These are phyloP conservation scores for Podarcis cretensis DNA, from an alignment of 2,113 vertebrate genomes.

Conservation along the genomic window DNA sequence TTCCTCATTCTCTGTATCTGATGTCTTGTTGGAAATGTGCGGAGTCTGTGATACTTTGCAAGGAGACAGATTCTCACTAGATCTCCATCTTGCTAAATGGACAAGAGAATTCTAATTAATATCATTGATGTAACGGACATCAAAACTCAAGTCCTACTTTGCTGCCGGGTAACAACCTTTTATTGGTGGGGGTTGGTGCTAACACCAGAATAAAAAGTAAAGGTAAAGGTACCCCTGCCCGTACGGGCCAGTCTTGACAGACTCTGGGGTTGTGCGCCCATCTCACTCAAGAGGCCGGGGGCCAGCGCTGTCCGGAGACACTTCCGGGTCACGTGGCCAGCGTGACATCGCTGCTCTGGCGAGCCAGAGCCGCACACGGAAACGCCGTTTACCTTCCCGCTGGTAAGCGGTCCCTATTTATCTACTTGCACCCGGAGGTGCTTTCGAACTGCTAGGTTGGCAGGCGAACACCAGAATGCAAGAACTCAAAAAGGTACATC, in stretches of 20 bases:
- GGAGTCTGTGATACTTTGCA: conserved; percentile 17
- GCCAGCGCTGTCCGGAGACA: too few relatives aligned
- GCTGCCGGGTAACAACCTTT: neutral
- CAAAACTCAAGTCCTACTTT: neutral
- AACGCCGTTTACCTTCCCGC: too few relatives aligned
- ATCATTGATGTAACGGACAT: neutral
- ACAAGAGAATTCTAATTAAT: neutral
- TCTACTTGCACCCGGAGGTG: too few relatives aligned
- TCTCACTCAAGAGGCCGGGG: too few relatives aligned
- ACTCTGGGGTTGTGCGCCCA: too few relatives aligned
- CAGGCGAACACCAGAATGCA: conserved; percentile 5
- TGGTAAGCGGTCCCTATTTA: too few relatives aligned
- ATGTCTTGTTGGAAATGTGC: neutral
- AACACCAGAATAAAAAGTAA: conserved; percentile 12
- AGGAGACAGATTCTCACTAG: neutral
- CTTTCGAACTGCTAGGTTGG: too few relatives aligned
- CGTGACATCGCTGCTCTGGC: too few relatives aligned
- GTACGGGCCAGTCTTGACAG: too few relatives aligned
- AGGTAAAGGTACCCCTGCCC: too few relatives aligned
- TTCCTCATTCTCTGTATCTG: neutral
- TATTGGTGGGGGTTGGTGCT: neutral
- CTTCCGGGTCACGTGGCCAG: too few relatives aligned
- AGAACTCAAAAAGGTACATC: neutral
- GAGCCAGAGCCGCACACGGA: too few relatives aligned
- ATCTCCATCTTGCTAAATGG: neutral